These are phyloP conservation scores for Xestobium rufovillosum DNA, from an alignment of 2,888 invertebrate genomes.

Conservation along the genomic window DNA sequence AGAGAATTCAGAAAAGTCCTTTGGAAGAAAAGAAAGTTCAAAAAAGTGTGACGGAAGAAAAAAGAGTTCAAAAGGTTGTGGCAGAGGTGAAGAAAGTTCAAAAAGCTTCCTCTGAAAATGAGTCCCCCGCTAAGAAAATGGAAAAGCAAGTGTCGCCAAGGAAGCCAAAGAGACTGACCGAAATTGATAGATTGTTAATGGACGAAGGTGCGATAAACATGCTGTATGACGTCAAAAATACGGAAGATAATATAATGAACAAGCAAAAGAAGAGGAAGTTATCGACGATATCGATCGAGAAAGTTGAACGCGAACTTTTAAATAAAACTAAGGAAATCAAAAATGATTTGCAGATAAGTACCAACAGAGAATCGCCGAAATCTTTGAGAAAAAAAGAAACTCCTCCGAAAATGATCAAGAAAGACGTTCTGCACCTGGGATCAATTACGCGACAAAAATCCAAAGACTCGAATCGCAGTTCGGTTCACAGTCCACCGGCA, in stretches of 20 bases:
- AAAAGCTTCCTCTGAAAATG: conserved; percentile 12
- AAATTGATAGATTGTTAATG: conserved; percentile 69
- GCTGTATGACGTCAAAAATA: conserved; percentile 66
- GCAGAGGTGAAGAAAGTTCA: conserved; percentile 7
- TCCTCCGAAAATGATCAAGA: conserved; percentile 15
- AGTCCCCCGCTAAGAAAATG: conserved; percentile 22
- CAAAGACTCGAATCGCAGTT: conserved; percentile 38
- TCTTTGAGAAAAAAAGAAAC: conserved; percentile 44
- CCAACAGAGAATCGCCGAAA: conserved; percentile 41
- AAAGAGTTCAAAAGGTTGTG: conserved; percentile 4
- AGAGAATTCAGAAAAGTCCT: background rate
- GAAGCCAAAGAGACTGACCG: conserved; percentile 44
- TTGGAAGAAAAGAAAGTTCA: conserved; percentile 6
- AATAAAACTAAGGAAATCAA: conserved; percentile 39
- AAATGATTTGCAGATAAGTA: conserved; percentile 36
- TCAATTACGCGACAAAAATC: conserved; percentile 37
- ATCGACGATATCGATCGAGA: conserved; percentile 33
- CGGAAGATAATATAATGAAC: conserved; percentile 32
- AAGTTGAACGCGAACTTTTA: conserved; percentile 32
- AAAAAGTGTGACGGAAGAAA: conserved; percentile 8
- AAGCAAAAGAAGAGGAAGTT: conserved; percentile 30
- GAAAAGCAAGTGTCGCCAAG: conserved; percentile 8
- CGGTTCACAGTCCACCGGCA: conserved; percentile 42
- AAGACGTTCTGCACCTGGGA: conserved; percentile 17
- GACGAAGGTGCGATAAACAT: conserved; percentile 85